phyloP scores from a whole-genome alignment of 2,797 vertebrate genomes.

The Cossypha heuglini region DNA sequence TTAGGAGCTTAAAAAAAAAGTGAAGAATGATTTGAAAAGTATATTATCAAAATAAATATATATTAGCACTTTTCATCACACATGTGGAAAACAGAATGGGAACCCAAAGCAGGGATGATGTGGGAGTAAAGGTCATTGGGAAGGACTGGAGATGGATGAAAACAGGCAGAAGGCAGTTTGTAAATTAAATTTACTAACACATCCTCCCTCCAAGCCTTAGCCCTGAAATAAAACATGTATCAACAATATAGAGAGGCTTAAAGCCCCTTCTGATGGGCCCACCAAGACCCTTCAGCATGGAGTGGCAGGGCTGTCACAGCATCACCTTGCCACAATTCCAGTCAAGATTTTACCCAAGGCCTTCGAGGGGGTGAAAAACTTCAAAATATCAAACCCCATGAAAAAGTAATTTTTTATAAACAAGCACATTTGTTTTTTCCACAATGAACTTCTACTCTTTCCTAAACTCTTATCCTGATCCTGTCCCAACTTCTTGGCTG shows the following conservation, averaged over 20 bases:
- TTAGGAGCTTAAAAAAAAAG: slow-evolving; percentile 85
- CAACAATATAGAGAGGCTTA: background rate
- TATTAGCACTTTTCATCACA: background rate
- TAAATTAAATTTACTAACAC: background rate
- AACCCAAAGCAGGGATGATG: background rate
- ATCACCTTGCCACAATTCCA: background rate
- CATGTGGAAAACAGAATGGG: accelerated
- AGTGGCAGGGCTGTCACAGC: background rate
- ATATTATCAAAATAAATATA: background rate
- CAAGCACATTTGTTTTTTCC: background rate
- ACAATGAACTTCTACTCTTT: background rate
- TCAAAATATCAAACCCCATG: background rate
- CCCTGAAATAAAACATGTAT: background rate
- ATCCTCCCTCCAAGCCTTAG: background rate
- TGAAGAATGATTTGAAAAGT: background rate
- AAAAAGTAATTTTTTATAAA: background rate
- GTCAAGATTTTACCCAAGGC: background rate
- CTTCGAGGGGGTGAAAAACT: background rate
- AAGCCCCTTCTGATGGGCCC: background rate
- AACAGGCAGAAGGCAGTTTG: background rate
- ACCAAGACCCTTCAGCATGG: background rate
- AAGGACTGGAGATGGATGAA: background rate
- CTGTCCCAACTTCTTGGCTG: background rate
- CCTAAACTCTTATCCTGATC: background rate
- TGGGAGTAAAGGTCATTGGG: background rate